Percentiles rank a stretch among this genome's conserved stretches.
Evolutionary conservation across 2,888 invertebrate species (phyloP).

Genomic region (Acronicta psi): DNA sequence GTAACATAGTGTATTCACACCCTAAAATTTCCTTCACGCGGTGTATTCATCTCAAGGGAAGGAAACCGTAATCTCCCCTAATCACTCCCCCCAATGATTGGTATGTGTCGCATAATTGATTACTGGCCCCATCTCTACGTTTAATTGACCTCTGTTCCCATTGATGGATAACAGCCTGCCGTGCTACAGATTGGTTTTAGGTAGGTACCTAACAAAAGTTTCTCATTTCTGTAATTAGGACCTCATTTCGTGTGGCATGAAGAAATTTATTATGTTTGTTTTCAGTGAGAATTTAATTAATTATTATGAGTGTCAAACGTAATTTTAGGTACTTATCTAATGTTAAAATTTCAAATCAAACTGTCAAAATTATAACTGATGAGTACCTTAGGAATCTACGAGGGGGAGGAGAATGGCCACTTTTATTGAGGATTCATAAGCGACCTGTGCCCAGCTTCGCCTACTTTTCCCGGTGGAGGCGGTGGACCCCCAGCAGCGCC

Average conservation of each 20-base stretch:
- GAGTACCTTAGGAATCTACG: no score
- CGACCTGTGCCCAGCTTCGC: no score
- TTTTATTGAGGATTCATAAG: no score
- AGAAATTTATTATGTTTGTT: no score
- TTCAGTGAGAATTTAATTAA: no score
- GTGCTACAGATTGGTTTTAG: conserved; percentile 46
- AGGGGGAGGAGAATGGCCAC: no score
- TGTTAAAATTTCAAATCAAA: no score
- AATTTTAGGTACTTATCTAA: no score
- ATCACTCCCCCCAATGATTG: conserved; percentile 23
- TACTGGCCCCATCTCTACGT: conserved; percentile 37
- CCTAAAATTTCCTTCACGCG: conserved; percentile 1
- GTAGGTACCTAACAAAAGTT: conserved; percentile 43
- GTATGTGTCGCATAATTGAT: conserved; percentile 51
- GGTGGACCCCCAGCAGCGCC: no score
- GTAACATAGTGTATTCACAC: background rate
- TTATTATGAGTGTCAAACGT: no score
- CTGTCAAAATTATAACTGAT: no score
- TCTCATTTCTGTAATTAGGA: conserved; percentile 15
- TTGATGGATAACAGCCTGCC: conserved; percentile 55
- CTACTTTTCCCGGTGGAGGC: no score
- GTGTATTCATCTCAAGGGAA: conserved; percentile 1
- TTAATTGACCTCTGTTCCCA: conserved; percentile 46
- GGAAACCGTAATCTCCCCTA: conserved; percentile 21
- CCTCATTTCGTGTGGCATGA: background rate